These are phyloP conservation scores for Characodon lateralis DNA, from an alignment of 2,797 vertebrate species.

Conservation along the genomic window DNA sequence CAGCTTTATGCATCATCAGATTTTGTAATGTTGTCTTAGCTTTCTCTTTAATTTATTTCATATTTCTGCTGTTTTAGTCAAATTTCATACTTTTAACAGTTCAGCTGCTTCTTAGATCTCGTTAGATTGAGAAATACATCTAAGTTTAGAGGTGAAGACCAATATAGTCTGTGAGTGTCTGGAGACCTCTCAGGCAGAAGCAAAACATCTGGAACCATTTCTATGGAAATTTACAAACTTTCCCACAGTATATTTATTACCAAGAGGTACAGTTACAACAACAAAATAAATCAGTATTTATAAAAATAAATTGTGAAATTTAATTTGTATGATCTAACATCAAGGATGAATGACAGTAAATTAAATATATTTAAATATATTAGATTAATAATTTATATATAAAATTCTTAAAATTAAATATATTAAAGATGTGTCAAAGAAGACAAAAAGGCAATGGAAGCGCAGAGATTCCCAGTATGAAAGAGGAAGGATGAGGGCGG, in stretches of 20 bases:
- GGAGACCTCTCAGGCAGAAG: constrained; percentile 51
- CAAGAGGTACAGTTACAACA: background rate
- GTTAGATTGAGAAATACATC: constrained; percentile 26
- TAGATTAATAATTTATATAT: no score
- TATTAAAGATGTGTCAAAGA: constrained; percentile 14
- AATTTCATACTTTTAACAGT: no score
- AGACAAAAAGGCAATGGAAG: constrained; percentile 29
- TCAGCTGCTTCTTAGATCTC: constrained; percentile 10
- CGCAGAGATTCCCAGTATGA: constrained; percentile 41
- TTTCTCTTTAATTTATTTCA: no score
- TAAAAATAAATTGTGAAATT: no score
- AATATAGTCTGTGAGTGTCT: constrained; percentile 46
- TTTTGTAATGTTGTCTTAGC: no score
- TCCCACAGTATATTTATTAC: no score
- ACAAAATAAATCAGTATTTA: constrained; percentile 6
- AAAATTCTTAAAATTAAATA: no score
- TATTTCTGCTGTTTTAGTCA: no score
- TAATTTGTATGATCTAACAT: background rate
- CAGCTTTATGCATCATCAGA: no score
- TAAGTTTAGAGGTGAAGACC: constrained; percentile 41
- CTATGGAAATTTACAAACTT: no score
- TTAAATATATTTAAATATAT: no score
- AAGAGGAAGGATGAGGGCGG: constrained; percentile 33
- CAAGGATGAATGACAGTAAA: constrained; percentile 11
- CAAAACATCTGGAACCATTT: constrained; percentile 43